Conservation (phyloP, 2,113 vertebrate genomes). For the Stegastes partitus region DNA sequence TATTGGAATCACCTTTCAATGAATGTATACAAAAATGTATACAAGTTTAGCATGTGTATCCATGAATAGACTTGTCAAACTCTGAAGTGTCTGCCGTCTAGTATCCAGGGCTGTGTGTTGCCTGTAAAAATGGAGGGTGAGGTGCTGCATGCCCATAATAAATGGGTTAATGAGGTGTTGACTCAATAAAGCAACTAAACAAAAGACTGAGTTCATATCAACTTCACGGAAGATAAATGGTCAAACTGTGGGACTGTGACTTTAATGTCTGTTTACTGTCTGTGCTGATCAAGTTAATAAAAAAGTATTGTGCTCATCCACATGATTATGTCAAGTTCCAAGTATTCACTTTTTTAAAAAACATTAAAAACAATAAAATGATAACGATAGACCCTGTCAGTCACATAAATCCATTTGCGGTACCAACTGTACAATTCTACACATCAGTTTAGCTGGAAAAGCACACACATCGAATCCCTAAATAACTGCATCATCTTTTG, state of each 20-base stretch:
- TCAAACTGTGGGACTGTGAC: slow-evolving; percentile 33
- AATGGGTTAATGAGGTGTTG: slow-evolving; percentile 35
- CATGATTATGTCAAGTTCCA: slow-evolving; percentile 13
- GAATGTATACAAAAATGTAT: slow-evolving; percentile 41
- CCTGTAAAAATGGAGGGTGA: slow-evolving; percentile 25
- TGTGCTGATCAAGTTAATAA: slow-evolving; percentile 63
- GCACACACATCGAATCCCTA: no score
- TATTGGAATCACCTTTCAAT: slow-evolving; percentile 17
- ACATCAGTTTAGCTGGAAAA: no score
- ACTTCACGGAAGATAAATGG: slow-evolving; percentile 17
- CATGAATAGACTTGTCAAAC: slow-evolving; percentile 8
- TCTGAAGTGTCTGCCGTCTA: slow-evolving; percentile 8
- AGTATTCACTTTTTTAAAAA: slow-evolving; percentile 19
- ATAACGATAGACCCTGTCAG: neutral
- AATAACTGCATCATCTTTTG: neutral
- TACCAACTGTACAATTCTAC: no score
- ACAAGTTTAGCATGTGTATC: slow-evolving; percentile 40
- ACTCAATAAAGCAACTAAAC: slow-evolving; percentile 28
- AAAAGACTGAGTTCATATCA: slow-evolving; percentile 24
- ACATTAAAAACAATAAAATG: neutral
- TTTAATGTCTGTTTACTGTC: slow-evolving; percentile 62
- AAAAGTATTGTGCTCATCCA: slow-evolving; percentile 40
- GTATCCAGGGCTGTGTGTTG: neutral
- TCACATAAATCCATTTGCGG: no score
- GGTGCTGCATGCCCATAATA: slow-evolving; percentile 40